Base-by-base conservation (phyloP, 1,140 invertebrate species). In the Neodiprion fabricii region DNA sequence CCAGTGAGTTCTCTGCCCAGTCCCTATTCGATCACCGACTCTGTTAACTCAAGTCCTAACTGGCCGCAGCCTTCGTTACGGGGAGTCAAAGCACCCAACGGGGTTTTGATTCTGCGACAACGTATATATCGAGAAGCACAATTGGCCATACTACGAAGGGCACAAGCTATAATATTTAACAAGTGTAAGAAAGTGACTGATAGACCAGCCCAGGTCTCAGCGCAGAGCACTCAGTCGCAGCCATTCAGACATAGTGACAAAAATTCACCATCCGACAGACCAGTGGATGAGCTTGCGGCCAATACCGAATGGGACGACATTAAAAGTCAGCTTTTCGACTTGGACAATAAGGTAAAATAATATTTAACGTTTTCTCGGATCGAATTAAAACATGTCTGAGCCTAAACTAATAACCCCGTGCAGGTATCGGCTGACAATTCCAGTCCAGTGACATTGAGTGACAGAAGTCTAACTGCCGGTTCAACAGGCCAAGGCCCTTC, bases 91-190 rank as follows among this genome's bases (percentile, higher is more conserved):
- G 94, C 97, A 80, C 97, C 97, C 75, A 96, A 99, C 90, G 97
- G 98, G 90, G 97, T 98, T 88, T 90, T 99, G 77, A 99, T 97
- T 72, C 97, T 97, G 40, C 96, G 98, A 87, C 97, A 99, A 86
- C 91, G 96, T 71, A 96, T 97, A 73, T 96, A 97, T 82, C 90
- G 97, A 73, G 96, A 98, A 87, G 96, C 97, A 84, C 95, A 97
- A 79, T 89, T 99, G 47, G 97, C 96, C 8, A 96, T 94, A 65
- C 91, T 99, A 75, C 91, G 95, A 72, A 97, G 97, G 90, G 96
- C 99, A 92, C 95, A 97, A 80, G 94, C 96, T 84, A 93, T 98
- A 89, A 88, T 98, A 48, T 96, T 98, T 89, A 95, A 95, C 0
- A 95, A 97, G 83, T 92, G 92, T 73, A 91, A 91, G 74, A 86